A percentile compares a stretch with the other conserved stretches of the same genome.
phyloP scores from a whole-genome alignment of 2,888 invertebrate genomes.

The Drosophila meridiana region DNA sequence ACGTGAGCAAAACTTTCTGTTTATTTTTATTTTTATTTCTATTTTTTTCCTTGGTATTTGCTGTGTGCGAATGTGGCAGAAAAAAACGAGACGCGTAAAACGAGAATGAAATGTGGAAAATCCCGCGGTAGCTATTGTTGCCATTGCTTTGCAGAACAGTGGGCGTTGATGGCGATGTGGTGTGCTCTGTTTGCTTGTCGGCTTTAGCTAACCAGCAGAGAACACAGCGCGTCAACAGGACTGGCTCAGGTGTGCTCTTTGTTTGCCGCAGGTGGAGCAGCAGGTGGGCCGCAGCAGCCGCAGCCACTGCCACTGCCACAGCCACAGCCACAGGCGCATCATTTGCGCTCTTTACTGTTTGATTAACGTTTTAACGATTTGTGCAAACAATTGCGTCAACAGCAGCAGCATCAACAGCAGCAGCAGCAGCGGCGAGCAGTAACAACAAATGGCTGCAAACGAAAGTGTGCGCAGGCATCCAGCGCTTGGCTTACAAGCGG shows the following conservation, averaged over 20 bases:
- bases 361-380: conserved; percentile 79
- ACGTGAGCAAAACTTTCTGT: conserved; percentile 1
- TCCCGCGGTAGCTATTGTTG: conserved; percentile 32
- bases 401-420: conserved; percentile 32
- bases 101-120: conserved; percentile 52
- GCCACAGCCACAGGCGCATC: conserved; percentile 57
- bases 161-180: conserved; percentile 31
- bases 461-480: conserved; percentile 25
- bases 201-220: conserved; percentile 66
- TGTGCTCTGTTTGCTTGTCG: conserved; percentile 43
- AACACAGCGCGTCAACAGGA: conserved; percentile 49
- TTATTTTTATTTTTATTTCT: neutral
- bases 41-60: conserved; percentile 19
- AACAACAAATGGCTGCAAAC: conserved; percentile 37
- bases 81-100: conserved; percentile 15
- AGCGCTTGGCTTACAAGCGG: conserved; percentile 21
- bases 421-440: conserved; percentile 47
- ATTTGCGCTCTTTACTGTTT: conserved; percentile 77
- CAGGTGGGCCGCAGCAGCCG: neutral
- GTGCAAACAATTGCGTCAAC: conserved; percentile 75
- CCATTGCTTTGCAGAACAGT: conserved; percentile 15
- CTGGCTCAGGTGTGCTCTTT: conserved; percentile 62
- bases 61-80: neutral
- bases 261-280: conserved; percentile 38
- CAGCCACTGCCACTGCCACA: conserved; percentile 25